Percentiles rank a stretch among this genome's conserved stretches.
Conservation (phyloP, 1,140 invertebrate genomes). For the Drosophila ambigua region DNA sequence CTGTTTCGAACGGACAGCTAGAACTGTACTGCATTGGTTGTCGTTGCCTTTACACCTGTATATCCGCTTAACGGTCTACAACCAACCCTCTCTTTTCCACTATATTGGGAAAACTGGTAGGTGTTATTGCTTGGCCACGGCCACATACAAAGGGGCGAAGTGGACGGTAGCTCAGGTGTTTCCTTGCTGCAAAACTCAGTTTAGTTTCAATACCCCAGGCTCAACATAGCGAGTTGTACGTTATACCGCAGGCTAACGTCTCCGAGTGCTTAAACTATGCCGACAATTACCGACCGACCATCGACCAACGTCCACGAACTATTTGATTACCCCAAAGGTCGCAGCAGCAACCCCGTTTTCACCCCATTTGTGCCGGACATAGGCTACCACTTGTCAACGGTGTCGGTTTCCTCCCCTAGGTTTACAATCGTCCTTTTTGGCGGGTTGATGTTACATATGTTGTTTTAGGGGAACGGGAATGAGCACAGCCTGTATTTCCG, state of each 20-base stretch:
- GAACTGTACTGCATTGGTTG: constrained; percentile 33
- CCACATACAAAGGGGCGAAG: constrained; percentile 26
- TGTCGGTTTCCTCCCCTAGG: too few relatives aligned
- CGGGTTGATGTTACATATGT: too few relatives aligned
- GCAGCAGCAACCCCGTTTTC: constrained; percentile 30
- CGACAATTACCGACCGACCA: constrained; percentile 21
- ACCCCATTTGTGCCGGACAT: constrained; percentile 14
- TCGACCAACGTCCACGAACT: constrained; percentile 36
- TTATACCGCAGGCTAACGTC: background rate
- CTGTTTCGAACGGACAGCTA: constrained; percentile 23
- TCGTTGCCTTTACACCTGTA: constrained; percentile 47
- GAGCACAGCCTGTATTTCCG: too few relatives aligned
- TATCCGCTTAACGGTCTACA: constrained; percentile 9
- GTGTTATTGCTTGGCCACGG: constrained; percentile 18
- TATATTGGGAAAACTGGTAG: constrained; percentile 17
- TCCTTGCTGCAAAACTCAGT: background rate
- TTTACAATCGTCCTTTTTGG: too few relatives aligned
- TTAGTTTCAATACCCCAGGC: background rate
- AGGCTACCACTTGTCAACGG: background rate
- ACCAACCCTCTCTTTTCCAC: constrained; percentile 36
- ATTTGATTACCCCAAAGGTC: background rate
- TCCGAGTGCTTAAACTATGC: constrained; percentile 10
- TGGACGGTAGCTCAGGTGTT: constrained; percentile 6
- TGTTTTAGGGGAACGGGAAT: too few relatives aligned
- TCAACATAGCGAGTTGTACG: background rate